Conservation (phyloP, 2,797 vertebrate species). For the Sparus aurata region DNA sequence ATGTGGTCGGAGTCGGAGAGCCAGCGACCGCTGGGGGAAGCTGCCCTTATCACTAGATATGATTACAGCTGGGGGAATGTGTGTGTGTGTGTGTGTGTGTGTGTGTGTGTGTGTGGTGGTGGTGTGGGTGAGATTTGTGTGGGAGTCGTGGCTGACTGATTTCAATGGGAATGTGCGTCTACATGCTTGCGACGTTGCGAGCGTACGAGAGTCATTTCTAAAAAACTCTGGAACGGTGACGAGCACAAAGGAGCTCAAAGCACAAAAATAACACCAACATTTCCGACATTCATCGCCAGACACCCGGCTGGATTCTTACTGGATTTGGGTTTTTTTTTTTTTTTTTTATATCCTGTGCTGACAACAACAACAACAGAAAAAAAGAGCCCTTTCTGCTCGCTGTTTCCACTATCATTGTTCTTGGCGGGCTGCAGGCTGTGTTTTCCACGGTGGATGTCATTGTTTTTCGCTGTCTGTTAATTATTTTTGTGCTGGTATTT, state of each 20-base stretch:
- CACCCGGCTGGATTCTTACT: constrained; percentile 21
- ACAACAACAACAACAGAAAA: constrained; percentile 8
- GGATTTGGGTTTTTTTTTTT: constrained; percentile 10
- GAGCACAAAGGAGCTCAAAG: not conserved
- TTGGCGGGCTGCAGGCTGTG: constrained; percentile 48
- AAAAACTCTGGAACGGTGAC: not conserved
- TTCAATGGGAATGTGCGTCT: constrained; percentile 63
- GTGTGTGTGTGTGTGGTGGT: constrained; percentile 24
- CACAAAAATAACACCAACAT: constrained; percentile 23
- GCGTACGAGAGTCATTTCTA: constrained; percentile 8
- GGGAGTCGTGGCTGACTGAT: constrained; percentile 70
- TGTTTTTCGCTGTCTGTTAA: constrained; percentile 78
- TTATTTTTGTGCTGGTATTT: constrained; percentile 83
- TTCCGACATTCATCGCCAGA: constrained; percentile 5
- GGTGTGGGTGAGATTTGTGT: constrained; percentile 57
- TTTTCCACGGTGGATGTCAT: constrained; percentile 75
- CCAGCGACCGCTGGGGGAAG: constrained; percentile 69
- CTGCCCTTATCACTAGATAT: constrained; percentile 79
- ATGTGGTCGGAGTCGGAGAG: constrained; percentile 56
- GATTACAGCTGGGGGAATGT: constrained; percentile 72
- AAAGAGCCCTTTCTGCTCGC: constrained; percentile 11
- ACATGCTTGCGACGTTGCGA: constrained; percentile 35
- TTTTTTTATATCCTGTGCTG: constrained; percentile 40
- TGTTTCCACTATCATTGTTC: constrained; percentile 73
- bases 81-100: constrained; percentile 47